Evolutionary conservation across 2,113 vertebrate species (phyloP), one percentile per base, ranked within the genome.

Genomic region (Saccopteryx bilineata): DNA sequence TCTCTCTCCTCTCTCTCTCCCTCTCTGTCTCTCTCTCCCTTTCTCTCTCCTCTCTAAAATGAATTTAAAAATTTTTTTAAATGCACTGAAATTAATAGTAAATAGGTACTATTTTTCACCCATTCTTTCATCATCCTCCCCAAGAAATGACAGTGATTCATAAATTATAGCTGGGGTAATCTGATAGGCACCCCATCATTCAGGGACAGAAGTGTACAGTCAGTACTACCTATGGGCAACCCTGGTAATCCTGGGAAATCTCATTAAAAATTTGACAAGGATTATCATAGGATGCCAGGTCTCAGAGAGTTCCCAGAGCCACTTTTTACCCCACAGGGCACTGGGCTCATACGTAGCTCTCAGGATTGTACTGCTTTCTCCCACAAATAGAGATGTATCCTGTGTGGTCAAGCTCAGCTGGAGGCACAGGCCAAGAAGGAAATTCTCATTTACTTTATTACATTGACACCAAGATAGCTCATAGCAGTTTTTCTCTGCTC

Each of bases 271-370:
- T 15, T 58, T 90, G 52, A 81, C 48, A 92, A 78, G 58, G 28
- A 86, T 89, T 93, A 74, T 96, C 72, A 54, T 9, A 18, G 65
- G 75, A 75, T 96, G 18, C 33, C 76, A 88, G 63, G 11, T 48
- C 54, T 54, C 31, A 69, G 63, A 24, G 26, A n/a, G 17, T 94
- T 87, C 81, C n/a, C n/a, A 88, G 23, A 58, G 23, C 46, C 68
- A 68, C 1, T 90, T 86, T 75, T 90, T 72, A 17, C 54, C 7
- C 21, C n/a, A 14, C 5, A 68, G 71, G 24, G 5, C 50, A 50
- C 80, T 66, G 39, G 33, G 10, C 91, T 24, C 4, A 11, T 56
- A 6, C 7, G 11, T 78, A 81, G 24, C 9, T 65, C 31, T 84
- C 65, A 19, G 19, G 46, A 9, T 91, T 83, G 17, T 11, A 39